Conservation (phyloP, 2,113 vertebrate genomes). For the Hydrolagus affinis region DNA sequence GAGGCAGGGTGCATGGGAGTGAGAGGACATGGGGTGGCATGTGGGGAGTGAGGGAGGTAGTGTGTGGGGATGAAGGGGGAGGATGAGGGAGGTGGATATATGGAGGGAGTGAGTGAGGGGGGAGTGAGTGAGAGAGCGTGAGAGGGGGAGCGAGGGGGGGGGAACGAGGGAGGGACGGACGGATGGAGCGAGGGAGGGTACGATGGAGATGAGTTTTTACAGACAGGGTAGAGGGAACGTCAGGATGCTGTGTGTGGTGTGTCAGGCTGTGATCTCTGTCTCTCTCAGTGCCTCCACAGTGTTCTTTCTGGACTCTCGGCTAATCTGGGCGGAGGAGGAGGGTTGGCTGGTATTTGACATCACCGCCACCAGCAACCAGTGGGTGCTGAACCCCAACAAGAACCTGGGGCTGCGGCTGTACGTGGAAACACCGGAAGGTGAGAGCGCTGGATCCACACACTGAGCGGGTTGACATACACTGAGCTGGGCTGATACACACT, state of each 20-base stretch:
- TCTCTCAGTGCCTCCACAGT: conserved; percentile 77
- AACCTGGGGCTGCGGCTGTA: conserved; percentile 88
- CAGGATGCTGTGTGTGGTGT: neutral
- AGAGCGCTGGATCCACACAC: conserved; percentile 39
- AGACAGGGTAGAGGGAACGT: conserved; percentile 40
- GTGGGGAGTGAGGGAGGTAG: conserved; percentile 5
- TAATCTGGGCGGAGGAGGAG: conserved; percentile 90
- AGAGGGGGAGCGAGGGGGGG: neutral
- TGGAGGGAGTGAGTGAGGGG: conserved; percentile 19
- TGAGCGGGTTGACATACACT: too few species aligned
- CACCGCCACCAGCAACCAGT: conserved; percentile 89
- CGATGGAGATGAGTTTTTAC: conserved; percentile 39
- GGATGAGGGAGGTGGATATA: conserved; percentile 14
- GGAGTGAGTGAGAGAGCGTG: neutral
- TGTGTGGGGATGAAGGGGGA: conserved; percentile 20
- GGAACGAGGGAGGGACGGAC: conserved; percentile 37
- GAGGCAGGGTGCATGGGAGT: neutral
- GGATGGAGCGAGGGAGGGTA: conserved; percentile 45
- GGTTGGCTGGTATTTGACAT: conserved; percentile 96
- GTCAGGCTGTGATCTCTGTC: neutral
- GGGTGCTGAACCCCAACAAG: conserved; percentile 84
- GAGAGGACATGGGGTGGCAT: neutral
- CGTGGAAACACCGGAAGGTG: conserved; percentile 75
- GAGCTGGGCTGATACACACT: too few species aligned
- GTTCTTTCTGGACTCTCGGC: conserved; percentile 81